These are phyloP conservation scores for Potorous gilbertii DNA, from an alignment of 2,797 vertebrate species.

Conservation along the genomic window DNA sequence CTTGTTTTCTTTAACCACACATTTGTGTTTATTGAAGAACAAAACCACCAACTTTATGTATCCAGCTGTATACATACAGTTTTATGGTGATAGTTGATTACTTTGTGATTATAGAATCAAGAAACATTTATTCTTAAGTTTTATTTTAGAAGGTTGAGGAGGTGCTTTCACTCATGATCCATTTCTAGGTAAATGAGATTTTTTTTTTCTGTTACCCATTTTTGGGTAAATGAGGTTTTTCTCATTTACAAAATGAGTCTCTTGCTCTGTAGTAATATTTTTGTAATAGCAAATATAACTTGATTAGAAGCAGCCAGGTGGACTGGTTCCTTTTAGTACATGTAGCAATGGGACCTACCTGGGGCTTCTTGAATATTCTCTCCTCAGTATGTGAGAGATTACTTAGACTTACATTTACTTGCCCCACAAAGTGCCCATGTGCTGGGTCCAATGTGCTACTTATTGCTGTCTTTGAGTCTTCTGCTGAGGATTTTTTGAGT, in stretches of 20 bases:
- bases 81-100: constrained; percentile 46
- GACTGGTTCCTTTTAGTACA: background rate
- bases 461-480: background rate
- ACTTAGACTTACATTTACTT: background rate
- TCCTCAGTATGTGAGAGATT: background rate
- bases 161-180: background rate
- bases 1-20: constrained; percentile 21
- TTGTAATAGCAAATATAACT: background rate
- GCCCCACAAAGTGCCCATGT: background rate
- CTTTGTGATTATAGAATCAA: constrained; percentile 45
- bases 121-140: constrained; percentile 23
- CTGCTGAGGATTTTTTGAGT: background rate
- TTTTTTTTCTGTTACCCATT: background rate
- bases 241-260: background rate
- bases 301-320: background rate
- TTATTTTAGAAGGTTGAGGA: background rate
- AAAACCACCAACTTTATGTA: constrained; percentile 39
- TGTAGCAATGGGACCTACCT: background rate
- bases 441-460: background rate
- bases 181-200: background rate
- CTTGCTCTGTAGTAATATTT: background rate
- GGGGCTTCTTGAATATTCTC: background rate
- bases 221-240: background rate
- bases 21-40: constrained; percentile 28
- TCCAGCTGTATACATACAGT: constrained; percentile 23